phyloP scores from a whole-genome alignment of 2,888 invertebrate species.

The Mythimna impura region DNA sequence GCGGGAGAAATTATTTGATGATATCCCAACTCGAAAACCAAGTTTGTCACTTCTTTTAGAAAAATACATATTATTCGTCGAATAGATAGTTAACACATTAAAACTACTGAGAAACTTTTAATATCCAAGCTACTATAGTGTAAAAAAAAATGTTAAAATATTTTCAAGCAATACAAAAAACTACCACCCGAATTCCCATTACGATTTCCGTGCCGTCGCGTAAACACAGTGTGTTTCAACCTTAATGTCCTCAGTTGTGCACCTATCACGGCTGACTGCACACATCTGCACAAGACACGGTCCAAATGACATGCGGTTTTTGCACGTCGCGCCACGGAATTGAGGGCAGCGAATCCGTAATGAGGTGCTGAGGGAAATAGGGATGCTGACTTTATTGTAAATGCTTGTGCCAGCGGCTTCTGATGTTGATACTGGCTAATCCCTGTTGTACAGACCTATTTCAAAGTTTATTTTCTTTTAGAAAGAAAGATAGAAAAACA shows the following conservation, averaged over 20 bases:
- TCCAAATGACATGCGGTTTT: constrained; percentile 66
- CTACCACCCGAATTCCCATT: background rate
- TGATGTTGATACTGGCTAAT: too few species aligned
- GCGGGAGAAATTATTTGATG: too few species aligned
- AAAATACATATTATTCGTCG: too few species aligned
- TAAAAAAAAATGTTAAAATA: too few species aligned
- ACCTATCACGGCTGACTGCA: constrained; percentile 54
- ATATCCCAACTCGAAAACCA: too few species aligned
- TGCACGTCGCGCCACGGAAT: constrained; percentile 53
- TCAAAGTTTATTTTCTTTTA: too few species aligned
- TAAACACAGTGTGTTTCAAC: constrained; percentile 41
- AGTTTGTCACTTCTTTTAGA: too few species aligned
- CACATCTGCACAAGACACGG: constrained; percentile 64
- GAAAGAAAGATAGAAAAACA: too few species aligned
- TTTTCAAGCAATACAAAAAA: background rate
- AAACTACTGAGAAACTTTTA: background rate
- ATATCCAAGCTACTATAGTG: background rate
- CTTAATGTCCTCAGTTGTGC: constrained; percentile 60
- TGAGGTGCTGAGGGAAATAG: constrained; percentile 44
- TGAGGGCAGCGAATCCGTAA: constrained; percentile 57
- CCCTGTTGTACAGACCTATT: background rate
- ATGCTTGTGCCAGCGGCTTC: too few species aligned
- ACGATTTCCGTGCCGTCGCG: constrained; percentile 13
- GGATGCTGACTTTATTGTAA: background rate
- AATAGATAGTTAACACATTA: too few species aligned